A percentile compares a stretch with the other conserved stretches of the same genome.
phyloP scores from a whole-genome alignment of 2,113 vertebrate species.

The Triplophysa tibetana region DNA sequence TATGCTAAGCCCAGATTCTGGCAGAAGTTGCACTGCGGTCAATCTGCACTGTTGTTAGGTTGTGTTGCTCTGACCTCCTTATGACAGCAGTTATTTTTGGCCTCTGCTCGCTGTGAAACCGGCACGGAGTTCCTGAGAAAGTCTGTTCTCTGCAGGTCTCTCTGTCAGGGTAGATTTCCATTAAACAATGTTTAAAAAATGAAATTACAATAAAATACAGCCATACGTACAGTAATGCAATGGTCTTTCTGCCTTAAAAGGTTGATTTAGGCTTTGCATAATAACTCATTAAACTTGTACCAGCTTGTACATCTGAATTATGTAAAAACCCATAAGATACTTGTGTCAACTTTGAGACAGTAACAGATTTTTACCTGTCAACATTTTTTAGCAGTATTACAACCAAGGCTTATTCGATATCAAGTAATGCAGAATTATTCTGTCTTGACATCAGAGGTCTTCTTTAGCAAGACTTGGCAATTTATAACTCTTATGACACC shows the following conservation, averaged over 20 bases:
- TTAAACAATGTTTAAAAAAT: neutral
- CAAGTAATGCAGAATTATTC: neutral
- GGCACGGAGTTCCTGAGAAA: slow-evolving; percentile 47
- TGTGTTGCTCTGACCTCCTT: slow-evolving; percentile 47
- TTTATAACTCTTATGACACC: neutral
- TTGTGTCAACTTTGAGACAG: neutral
- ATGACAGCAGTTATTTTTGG: slow-evolving; percentile 55
- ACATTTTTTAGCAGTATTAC: neutral
- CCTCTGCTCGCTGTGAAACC: slow-evolving; percentile 42
- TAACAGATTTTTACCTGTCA: neutral
- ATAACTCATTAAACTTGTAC: slow-evolving; percentile 15
- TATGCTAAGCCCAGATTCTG: slow-evolving; percentile 31
- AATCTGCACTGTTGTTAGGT: slow-evolving; percentile 17
- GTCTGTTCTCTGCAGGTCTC: slow-evolving; percentile 39
- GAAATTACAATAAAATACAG: neutral
- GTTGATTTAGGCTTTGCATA: neutral
- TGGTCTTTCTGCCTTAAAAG: neutral
- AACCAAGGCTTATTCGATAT: neutral
- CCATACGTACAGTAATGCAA: neutral
- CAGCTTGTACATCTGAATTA: slow-evolving; percentile 1
- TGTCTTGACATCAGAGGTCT: neutral
- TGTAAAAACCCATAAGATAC: neutral
- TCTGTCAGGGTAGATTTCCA: slow-evolving; percentile 31
- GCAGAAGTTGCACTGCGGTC: slow-evolving; percentile 18
- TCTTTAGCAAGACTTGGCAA: neutral